These are phyloP conservation scores for Eonycteris spelaea DNA, from an alignment of 2,113 vertebrate species.

Conservation along the genomic window DNA sequence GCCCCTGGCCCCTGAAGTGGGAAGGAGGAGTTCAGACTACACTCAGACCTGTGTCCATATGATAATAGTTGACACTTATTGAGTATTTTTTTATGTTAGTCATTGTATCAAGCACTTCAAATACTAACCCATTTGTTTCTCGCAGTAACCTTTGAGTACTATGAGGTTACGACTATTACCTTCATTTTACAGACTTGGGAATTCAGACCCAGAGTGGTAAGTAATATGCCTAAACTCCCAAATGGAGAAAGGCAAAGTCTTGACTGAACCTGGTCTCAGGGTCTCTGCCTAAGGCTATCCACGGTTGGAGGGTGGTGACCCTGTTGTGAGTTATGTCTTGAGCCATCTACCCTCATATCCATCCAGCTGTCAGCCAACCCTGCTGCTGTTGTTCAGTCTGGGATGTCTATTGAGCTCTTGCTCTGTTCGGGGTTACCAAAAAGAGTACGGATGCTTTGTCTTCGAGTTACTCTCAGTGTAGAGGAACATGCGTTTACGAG, in stretches of 20 bases:
- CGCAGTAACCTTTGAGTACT: neutral
- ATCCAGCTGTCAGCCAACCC: too few relatives aligned
- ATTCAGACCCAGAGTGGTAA: neutral
- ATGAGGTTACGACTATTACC: neutral
- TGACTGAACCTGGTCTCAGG: neutral
- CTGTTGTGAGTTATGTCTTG: too few relatives aligned
- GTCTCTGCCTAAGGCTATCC: too few relatives aligned
- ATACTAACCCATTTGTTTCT: neutral
- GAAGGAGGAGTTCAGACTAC: neutral
- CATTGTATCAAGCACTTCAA: neutral
- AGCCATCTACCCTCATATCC: too few relatives aligned
- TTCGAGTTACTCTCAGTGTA: too few relatives aligned
- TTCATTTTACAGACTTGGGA: neutral
- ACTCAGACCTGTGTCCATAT: neutral
- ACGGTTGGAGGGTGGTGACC: too few relatives aligned
- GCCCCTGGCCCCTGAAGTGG: neutral
- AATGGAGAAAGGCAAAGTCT: neutral
- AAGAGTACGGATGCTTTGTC: too few relatives aligned
- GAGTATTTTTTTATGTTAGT: neutral
- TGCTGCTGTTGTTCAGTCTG: too few relatives aligned
- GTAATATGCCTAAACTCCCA: neutral
- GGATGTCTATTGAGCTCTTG: too few relatives aligned
- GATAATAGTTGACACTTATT: neutral
- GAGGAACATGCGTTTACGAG: too few relatives aligned
- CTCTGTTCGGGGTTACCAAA: too few relatives aligned